Conservation (phyloP, 2,888 invertebrate species). For the Drosophila picticornis region DNA sequence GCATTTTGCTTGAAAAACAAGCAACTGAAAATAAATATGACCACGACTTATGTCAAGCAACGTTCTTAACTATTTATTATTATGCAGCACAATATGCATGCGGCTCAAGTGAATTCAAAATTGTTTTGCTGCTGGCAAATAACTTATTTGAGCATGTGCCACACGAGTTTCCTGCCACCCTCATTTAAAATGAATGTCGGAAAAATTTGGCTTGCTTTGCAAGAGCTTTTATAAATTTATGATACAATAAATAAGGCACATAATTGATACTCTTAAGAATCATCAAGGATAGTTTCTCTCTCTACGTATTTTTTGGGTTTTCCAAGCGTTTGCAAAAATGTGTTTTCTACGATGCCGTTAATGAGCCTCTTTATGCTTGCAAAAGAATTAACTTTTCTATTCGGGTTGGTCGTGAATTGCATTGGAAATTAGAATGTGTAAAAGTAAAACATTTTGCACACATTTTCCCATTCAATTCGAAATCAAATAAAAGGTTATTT, state of each 20-base stretch:
- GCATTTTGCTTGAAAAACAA: slow-evolving; percentile 53
- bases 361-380: no score
- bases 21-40: slow-evolving; percentile 8
- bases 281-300: background rate
- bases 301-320: no score
- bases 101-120: background rate
- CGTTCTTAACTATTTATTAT: slow-evolving; percentile 5
- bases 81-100: background rate
- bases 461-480: slow-evolving; percentile 52
- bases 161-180: slow-evolving; percentile 1
- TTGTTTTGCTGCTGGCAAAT: background rate
- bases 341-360: no score
- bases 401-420: slow-evolving; percentile 8
- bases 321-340: no score
- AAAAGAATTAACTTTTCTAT: no score
- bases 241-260: background rate
- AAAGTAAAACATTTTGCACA: slow-evolving; percentile 23
- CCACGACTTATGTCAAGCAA: slow-evolving; percentile 8
- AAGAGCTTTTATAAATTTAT: background rate
- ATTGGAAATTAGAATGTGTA: slow-evolving; percentile 64
- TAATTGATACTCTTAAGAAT: background rate
- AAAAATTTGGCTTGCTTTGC: background rate
- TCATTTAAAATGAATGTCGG: background rate
- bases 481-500: slow-evolving; percentile 60
- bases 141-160: background rate